Base-by-base conservation (phyloP, 2,797 vertebrate genomes). In the Brotula barbata region DNA sequence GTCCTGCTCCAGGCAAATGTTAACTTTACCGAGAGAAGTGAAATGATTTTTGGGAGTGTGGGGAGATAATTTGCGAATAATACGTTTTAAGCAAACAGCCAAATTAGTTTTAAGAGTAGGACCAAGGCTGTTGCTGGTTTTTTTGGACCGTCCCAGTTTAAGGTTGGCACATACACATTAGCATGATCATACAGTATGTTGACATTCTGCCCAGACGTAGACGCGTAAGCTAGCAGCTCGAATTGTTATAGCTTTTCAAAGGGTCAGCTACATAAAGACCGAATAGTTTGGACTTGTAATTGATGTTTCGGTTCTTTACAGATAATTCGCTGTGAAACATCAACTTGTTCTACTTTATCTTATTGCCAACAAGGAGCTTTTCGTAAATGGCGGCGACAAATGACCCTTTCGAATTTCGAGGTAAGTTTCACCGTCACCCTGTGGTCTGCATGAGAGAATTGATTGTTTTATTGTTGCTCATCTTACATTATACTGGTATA, bases 381-480 rank as follows among this genome's bases (percentile, higher is more conserved):
- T 3, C 21, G 10, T 65, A 75, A 85, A 95, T 96, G 94, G 94
- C 94, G 81, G 56, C 92, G 5, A 84, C 55, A 37, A 82, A 73
- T 20, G 94, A 95, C 82, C 92, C 93, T 20, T 91, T 95, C 75
- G 87, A 93, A 8, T 95, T 96, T 73, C 89, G 92, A 86, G 94
- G 95, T 94, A 79, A 71, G 77, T 64, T 8, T 67, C 19, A 2
- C 46, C 19, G 3, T 19, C 21, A 2, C 0, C 16, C 0, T 58
- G 12, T 25, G 22, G 5, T 5, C n/a, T 8, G 8, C 8, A 4
- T 28, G 25, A 8, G 25, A 10, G n/a, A 39, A 19, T 44, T 15
- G 43, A 13, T 28, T 40, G 17, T 39, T n/a, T 25, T 3, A 43
- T 33, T 33, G 1, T 8, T 17, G 5, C 15, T 16, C n/a, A 7